Evolutionary conservation across 2,113 vertebrate species (phyloP), one percentile per base, ranked within the genome.

Genomic region (Pangasianodon gigas): DNA sequence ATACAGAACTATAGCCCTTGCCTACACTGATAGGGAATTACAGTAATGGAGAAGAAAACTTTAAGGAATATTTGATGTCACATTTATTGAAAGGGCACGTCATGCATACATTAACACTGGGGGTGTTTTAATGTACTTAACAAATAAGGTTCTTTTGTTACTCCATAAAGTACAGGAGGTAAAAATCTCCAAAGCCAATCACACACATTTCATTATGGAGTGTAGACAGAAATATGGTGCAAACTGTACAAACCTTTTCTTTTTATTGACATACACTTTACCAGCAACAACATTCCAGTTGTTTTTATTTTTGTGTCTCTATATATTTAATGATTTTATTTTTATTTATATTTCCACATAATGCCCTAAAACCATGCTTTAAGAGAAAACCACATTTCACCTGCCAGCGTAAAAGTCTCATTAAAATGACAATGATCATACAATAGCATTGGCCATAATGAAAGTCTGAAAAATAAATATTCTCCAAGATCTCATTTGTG

Each of bases 81-180:
- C 89, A 90, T 92, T 92, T 91, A 92, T 92, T 91, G 67, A 86
- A 79, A 84, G 87, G 87, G 71, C 88, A 86, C 48, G 67, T 67
- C 85, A 91, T 90, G 89, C 90, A 91, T 89, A 89, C 65, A 75
- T 80, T 54, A 83, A 92, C 87, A 89, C 69, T 62, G n/a, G 86
- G 71, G 60, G 80, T 58, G 46, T 26, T 85, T 71, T 60, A 87
- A 44, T 51, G 56, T 86, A 89, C 81, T 51, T 52, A 44, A 91
- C 26, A 80, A 88, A n/a, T 18, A 65, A 62, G 44, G 13, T 19
- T 48, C 26, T 5, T 32, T 54, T 56, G 9, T 81, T 81, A 16
- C 26, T 88, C 81, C 65, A 91, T 56, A 83, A 24, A 69, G 46
- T n/a, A 21, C 48, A 24, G 21, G 48, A 74, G 69, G 37, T 84